Conservation (phyloP, 2,797 vertebrate species). For the Danio choprae region DNA sequence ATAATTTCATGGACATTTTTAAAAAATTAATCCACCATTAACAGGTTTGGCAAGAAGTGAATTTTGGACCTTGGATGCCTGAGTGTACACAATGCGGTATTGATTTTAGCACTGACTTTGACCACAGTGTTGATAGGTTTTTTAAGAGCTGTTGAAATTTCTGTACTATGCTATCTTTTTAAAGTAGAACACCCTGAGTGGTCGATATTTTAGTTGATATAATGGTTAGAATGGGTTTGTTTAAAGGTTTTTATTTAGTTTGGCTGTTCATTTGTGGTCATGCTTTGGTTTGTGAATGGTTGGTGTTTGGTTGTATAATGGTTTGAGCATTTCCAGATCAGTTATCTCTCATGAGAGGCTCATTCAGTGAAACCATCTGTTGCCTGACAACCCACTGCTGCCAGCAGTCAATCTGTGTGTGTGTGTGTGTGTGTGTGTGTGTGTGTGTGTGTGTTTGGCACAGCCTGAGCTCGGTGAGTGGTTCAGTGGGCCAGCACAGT, state of each 20-base stretch:
- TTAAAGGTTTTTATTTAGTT: constrained; percentile 13
- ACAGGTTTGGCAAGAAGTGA: background rate
- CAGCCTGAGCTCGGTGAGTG: constrained; percentile 53
- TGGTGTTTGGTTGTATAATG: constrained; percentile 53
- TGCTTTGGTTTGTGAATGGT: constrained; percentile 56
- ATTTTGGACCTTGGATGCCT: background rate
- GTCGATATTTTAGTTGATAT: constrained; percentile 24
- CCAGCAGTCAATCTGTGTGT: constrained; percentile 50
- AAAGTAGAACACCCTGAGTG: background rate
- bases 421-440: constrained; percentile 28
- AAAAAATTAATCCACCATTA: background rate
- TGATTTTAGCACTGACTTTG: constrained; percentile 8
- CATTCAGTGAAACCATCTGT: constrained; percentile 66
- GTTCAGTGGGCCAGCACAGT: constrained; percentile 63
- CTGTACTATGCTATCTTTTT: constrained; percentile 2
- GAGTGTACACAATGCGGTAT: background rate
- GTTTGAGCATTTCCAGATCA: constrained; percentile 55
- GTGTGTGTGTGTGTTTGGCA: constrained; percentile 52
- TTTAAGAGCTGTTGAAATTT: background rate
- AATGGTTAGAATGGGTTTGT: constrained; percentile 32
- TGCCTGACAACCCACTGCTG: constrained; percentile 58
- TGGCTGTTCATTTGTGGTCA: constrained; percentile 45
- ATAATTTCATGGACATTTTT: constrained; percentile 2
- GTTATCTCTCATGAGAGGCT: constrained; percentile 62
- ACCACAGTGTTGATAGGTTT: constrained; percentile 22